Evolutionary conservation across 2,797 vertebrate genomes (phyloP).

Genomic region (Esox masquinongy): DNA sequence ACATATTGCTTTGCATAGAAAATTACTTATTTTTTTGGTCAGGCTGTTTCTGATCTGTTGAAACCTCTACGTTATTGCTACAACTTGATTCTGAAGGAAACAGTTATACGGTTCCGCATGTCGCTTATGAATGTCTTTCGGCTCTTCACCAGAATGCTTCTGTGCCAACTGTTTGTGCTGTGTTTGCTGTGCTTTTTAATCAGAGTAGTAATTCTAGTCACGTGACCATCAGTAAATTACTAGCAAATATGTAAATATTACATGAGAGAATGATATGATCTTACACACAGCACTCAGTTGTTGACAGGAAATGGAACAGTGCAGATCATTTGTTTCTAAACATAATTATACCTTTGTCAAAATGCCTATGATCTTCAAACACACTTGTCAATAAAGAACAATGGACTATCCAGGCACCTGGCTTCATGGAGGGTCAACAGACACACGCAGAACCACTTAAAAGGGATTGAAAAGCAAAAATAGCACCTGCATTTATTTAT

Average conservation of each 20-base stretch:
- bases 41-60: too few species aligned
- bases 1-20: too few species aligned
- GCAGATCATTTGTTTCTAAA: constrained; percentile 1
- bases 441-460: constrained; percentile 35
- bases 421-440: constrained; percentile 5
- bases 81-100: not conserved
- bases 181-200: not conserved
- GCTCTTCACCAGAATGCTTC: not conserved
- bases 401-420: constrained; percentile 8
- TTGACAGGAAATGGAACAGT: not conserved
- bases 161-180: not conserved
- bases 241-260: not conserved
- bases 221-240: too few species aligned
- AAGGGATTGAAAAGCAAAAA: constrained; percentile 35
- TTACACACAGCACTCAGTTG: not conserved
- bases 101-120: not conserved
- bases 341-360: constrained; percentile 3
- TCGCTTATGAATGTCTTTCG: not conserved
- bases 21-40: too few species aligned
- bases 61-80: not conserved
- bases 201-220: not conserved
- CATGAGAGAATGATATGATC: not conserved
- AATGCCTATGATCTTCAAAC: constrained; percentile 1
- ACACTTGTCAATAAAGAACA: constrained; percentile 13
- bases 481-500: constrained; percentile 38